Percentiles rank a stretch among this genome's conserved stretches.
Conservation (phyloP, 2,797 vertebrate genomes). For the Lutjanus campechanus region DNA sequence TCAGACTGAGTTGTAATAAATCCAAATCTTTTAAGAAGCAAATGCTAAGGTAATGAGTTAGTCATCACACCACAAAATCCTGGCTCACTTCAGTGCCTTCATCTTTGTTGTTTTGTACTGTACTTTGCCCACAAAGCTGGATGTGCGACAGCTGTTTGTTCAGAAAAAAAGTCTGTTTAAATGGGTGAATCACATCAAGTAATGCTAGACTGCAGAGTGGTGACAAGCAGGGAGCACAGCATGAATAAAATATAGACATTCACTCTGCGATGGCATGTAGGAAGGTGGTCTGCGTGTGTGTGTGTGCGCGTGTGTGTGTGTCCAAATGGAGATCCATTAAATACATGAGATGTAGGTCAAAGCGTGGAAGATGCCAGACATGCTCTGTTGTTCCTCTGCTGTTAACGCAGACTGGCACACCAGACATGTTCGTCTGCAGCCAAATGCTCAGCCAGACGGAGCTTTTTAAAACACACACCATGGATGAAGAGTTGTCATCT, state of each 20-base stretch:
- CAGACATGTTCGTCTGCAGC: constrained; percentile 52
- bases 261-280: constrained; percentile 33
- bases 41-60: not conserved
- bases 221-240: constrained; percentile 61
- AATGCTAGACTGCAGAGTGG: constrained; percentile 46
- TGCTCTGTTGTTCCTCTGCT: constrained; percentile 45
- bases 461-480: constrained; percentile 69
- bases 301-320: not conserved
- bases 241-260: constrained; percentile 76
- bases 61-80: not conserved
- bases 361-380: constrained; percentile 52
- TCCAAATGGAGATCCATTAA: constrained; percentile 41
- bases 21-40: not conserved
- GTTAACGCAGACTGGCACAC: constrained; percentile 48
- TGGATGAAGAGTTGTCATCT: constrained; percentile 55
- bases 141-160: constrained; percentile 11
- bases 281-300: not conserved
- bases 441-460: constrained; percentile 59
- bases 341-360: constrained; percentile 63
- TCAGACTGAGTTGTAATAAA: not conserved
- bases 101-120: not conserved
- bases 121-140: not conserved
- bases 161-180: constrained; percentile 23
- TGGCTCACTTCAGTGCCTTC: not conserved
- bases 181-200: constrained; percentile 63